Evolutionary conservation across 1,140 invertebrate species (phyloP), one percentile per base, ranked within the genome.

Genomic region (Diploscapter pachys): DNA sequence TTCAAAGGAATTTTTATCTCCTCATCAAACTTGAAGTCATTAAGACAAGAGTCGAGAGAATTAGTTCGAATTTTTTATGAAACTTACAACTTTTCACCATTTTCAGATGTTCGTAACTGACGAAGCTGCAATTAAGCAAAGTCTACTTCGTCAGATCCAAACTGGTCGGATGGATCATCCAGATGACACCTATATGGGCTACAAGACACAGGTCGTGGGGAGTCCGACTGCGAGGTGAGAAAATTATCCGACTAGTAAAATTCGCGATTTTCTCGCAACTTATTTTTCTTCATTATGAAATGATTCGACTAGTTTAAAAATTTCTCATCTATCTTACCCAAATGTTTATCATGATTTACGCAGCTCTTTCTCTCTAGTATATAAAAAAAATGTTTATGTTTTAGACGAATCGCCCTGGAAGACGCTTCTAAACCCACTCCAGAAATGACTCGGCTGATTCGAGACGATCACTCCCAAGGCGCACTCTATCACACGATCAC

Each of bases 61-160:
- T 5, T 70, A 5, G 5, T 11, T 11, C 9, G 69, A 71, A 64
- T 61, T 48, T 49, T 49, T 8, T 1, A 31, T 68, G 51, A 53
- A 68, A 48, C 5, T 67, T 31, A 72, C 13, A 48, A 11, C 2
- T 79, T 31, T 31, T 31, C 31, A 31, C 31, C 31, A 31, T 31
- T 31, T 79, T 9, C 65, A 79, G 78, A 80, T 80, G 78, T 80
- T 70, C 63, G 73, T 80, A 52, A 79, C 78, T 6, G 77, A 80
- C 71, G 77, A 80, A 31, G 52, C 66, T 51, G 62, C 48, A 4
- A 63, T 71, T 2, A 80, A 80, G 63, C 77, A 80, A 68, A 62
- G 59, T 4, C 66, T 80, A 54, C 73, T 80, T 13, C 77, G 73
- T 50, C 52, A 63, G 53, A 68, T 72, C 48, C 78, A 80, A 68